Percentiles rank a stretch among this genome's conserved stretches.
Conservation (phyloP, 92 coral and sea anemone species). For the Paramuricea clavata region DNA sequence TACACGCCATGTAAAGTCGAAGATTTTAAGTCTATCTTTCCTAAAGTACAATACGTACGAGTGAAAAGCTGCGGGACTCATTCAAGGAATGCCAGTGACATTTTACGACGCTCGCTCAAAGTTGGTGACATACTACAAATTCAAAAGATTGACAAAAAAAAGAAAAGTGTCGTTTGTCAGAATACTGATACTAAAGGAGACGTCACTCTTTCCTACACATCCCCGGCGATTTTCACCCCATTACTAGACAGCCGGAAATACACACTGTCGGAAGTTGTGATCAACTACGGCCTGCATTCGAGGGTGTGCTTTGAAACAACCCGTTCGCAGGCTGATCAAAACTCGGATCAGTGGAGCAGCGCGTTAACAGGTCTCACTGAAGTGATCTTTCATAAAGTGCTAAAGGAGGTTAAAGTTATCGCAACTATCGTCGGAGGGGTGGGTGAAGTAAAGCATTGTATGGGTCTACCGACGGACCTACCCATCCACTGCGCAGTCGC, state of each 20-base stretch:
- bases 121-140: neutral
- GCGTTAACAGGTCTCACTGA: neutral
- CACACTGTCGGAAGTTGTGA: neutral
- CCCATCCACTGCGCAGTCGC: neutral
- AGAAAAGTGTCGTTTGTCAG: neutral
- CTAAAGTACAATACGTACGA: neutral
- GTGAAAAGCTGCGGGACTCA: neutral
- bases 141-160: neutral
- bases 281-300: neutral
- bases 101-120: neutral
- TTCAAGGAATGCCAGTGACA: neutral
- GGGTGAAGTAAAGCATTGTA: neutral
- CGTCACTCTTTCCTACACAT: neutral
- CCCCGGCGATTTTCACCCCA: neutral
- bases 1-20: neutral
- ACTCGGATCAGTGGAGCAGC: neutral
- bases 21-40: neutral
- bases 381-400: neutral
- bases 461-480: conserved; percentile 16
- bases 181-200: neutral
- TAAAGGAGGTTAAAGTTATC: neutral
- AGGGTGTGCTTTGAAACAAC: neutral
- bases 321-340: neutral
- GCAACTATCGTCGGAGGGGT: neutral
- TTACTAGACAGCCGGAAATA: neutral